Evolutionary conservation across 2,888 invertebrate species (phyloP), one percentile per base, ranked within the genome.

Genomic region (Frankliniella fusca): DNA sequence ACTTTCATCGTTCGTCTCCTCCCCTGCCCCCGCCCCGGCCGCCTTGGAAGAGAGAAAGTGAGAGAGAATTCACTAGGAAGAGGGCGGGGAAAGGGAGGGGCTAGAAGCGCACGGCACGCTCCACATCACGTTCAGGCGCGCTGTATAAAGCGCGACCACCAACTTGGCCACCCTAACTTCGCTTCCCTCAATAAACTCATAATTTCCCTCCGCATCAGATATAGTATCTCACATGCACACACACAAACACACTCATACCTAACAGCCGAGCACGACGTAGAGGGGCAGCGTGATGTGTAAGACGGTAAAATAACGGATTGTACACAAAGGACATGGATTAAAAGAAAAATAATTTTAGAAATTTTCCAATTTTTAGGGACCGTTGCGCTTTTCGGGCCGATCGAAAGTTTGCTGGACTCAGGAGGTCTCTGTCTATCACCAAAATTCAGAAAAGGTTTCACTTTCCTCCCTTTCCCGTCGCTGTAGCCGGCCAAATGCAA

Each of bases 141-240:
- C 70, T 70, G 70, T 70, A 70, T 70, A 70, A 70, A 70, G 23
- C 70, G 23, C 70, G 70, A 23, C 23, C 70, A 12, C 70, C 70
- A 76, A 76, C 70, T 76, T 76, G 70, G 61, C 61, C 70, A 76
- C 70, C 70, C 70, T 61, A 23, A 23, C 70, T 76, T 23, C 9
- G 23, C 70, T 76, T 8, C 70, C 70, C 27, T 76, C 70, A 76
- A 76, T 76, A 76, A 76, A 76, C 27, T 76, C 70, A 76, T 76
- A 23, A 76, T 76, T 76, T 70, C 27, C 27, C 70, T 76, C 70
- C 27, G 70, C 70, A 27, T 27, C 70, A 23, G 70, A 27, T 76
- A n/a, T n/a, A n/a, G n/a, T 38, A 2, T 38, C 38, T 38, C 38
- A 3, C 38, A 3, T 5, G 2, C 38, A 3, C 38, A 38, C 38